Conservation (phyloP, 2,888 invertebrate species). For the Drosophila atripex region DNA sequence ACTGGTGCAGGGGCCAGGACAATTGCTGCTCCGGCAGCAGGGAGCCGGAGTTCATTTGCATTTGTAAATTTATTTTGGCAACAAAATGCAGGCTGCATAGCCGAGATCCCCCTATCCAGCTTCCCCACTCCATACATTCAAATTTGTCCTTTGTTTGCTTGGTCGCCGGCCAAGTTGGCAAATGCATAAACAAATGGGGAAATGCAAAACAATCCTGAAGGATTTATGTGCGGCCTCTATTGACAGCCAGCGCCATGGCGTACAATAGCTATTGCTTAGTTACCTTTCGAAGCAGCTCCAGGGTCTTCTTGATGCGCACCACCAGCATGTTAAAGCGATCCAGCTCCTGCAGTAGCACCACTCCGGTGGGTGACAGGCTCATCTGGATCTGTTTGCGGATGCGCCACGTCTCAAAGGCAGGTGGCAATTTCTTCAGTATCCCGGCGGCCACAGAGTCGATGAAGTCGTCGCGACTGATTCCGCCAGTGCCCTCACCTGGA, state of each 20-base stretch:
- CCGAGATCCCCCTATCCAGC: conserved; percentile 9
- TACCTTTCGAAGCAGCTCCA: conserved; percentile 89
- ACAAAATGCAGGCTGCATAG: conserved; percentile 55
- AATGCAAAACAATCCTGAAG: conserved; percentile 74
- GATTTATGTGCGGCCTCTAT: conserved; percentile 70
- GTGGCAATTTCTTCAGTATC: conserved; percentile 90
- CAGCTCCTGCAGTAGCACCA: conserved; percentile 94
- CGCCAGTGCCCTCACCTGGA: conserved; percentile 88
- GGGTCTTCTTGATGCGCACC: conserved; percentile 87
- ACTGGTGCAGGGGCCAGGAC: conserved; percentile 54
- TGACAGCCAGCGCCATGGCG: conserved; percentile 49
- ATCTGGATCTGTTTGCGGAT: conserved; percentile 92
- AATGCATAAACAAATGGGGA: conserved; percentile 67
- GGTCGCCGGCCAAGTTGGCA: conserved; percentile 71
- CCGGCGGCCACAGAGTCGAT: conserved; percentile 92
- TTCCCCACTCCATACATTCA: conserved; percentile 35
- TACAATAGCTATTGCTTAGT: conserved; percentile 35
- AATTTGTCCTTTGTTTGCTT: conserved; percentile 55
- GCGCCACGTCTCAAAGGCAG: conserved; percentile 91
- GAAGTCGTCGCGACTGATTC: conserved; percentile 93
- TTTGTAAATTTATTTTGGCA: conserved; percentile 76
- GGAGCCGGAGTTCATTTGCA: conserved; percentile 68
- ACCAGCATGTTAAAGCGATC: conserved; percentile 94
- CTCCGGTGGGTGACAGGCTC: conserved; percentile 91
- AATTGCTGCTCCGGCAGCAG: conserved; percentile 18